Conservation (phyloP, 2,888 invertebrate species). For the Drosophila anomalata region DNA sequence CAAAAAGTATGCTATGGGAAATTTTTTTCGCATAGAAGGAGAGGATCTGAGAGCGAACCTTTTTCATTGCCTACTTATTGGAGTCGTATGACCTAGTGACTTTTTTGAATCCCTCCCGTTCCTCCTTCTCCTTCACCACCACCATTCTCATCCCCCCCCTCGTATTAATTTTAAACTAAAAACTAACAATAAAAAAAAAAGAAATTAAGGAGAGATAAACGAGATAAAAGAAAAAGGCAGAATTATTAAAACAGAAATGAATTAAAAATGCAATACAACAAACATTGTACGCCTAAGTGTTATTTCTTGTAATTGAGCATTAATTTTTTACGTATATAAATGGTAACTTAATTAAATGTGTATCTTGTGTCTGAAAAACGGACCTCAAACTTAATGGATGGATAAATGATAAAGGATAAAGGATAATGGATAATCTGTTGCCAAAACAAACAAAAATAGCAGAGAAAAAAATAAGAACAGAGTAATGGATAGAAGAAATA, state of each 20-base stretch:
- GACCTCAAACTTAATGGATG: slow-evolving; percentile 34
- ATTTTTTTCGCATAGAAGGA: background rate
- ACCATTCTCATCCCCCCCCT: too few species aligned
- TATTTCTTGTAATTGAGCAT: slow-evolving; percentile 80
- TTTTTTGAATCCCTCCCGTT: background rate
- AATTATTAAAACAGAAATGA: background rate
- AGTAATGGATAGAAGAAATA: slow-evolving; percentile 13
- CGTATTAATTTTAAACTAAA: slow-evolving; percentile 19
- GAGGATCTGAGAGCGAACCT: background rate
- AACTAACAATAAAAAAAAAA: background rate
- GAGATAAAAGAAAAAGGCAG: too few species aligned
- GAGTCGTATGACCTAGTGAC: too few species aligned
- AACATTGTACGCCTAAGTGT: slow-evolving; percentile 76
- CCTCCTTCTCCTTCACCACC: too few species aligned
- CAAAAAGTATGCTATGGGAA: slow-evolving; percentile 8
- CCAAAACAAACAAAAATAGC: slow-evolving; percentile 31
- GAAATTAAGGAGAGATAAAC: too few species aligned
- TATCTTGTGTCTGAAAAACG: slow-evolving; percentile 42
- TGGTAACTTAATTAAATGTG: slow-evolving; percentile 23
- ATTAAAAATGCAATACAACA: slow-evolving; percentile 34
- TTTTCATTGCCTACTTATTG: background rate
- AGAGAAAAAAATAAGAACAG: slow-evolving; percentile 20
- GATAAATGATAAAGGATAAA: too few species aligned
- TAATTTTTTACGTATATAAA: slow-evolving; percentile 64
- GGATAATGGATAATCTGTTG: slow-evolving; percentile 19